Conservation (phyloP, 2,888 invertebrate species). For the Drosophila mettleri region DNA sequence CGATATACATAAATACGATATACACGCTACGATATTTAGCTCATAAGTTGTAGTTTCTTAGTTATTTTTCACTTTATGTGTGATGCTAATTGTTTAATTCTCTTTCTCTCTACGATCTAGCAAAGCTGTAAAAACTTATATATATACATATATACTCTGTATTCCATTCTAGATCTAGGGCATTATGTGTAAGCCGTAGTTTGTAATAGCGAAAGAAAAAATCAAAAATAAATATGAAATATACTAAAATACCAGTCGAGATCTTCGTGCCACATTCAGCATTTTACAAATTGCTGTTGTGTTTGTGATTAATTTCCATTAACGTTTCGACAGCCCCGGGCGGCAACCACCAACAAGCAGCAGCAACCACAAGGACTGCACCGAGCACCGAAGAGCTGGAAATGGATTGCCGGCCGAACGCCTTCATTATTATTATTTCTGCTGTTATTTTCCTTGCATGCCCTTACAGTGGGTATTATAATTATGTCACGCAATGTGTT, state of each 20-base stretch:
- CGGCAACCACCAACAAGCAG: slow-evolving; percentile 23
- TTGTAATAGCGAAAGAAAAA: slow-evolving; percentile 80
- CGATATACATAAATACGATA: slow-evolving; percentile 8
- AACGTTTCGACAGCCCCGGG: slow-evolving; percentile 41
- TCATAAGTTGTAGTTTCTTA: slow-evolving; percentile 41
- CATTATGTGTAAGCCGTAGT: slow-evolving; percentile 52
- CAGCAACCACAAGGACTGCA: slow-evolving; percentile 38
- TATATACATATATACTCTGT: slow-evolving; percentile 9
- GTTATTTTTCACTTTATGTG: slow-evolving; percentile 60
- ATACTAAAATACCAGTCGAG: slow-evolving; percentile 19
- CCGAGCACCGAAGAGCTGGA: slow-evolving; percentile 45
- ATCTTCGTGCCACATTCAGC: slow-evolving; percentile 29
- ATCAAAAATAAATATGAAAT: slow-evolving; percentile 60
- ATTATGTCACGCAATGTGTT: slow-evolving; percentile 32
- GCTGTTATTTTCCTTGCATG: slow-evolving; percentile 30
- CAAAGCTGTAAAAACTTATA: slow-evolving; percentile 69
- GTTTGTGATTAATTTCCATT: slow-evolving; percentile 70
- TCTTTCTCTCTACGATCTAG: slow-evolving; percentile 50
- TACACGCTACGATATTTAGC: slow-evolving; percentile 16
- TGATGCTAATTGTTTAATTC: slow-evolving; percentile 69
- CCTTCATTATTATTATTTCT: slow-evolving; percentile 80
- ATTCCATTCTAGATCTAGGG: slow-evolving; percentile 10
- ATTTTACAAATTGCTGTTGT: slow-evolving; percentile 56
- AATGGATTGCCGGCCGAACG: slow-evolving; percentile 82
- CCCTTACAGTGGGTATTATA: slow-evolving; percentile 13